Percentiles rank a stretch among this genome's conserved stretches.
Conservation (phyloP, 1,140 invertebrate genomes). For the Anagrus nilaparvatae region DNA sequence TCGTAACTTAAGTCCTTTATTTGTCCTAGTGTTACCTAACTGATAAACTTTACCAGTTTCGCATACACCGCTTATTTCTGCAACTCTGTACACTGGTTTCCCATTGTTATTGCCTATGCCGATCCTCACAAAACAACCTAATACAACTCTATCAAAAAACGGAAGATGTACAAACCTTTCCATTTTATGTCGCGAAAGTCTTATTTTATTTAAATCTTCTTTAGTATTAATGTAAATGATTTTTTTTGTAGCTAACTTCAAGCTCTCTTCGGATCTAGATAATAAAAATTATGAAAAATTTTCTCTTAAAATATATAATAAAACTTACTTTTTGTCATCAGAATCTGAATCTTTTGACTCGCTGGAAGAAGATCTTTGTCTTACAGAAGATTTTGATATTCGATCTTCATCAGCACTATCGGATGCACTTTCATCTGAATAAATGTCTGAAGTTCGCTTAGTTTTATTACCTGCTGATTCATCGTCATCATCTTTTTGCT, state of each 20-base stretch:
- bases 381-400: slow-evolving; percentile 34
- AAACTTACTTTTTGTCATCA: slow-evolving; percentile 43
- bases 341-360: slow-evolving; percentile 45
- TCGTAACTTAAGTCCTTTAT: slow-evolving; percentile 69
- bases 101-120: slow-evolving; percentile 90
- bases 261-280: slow-evolving; percentile 38
- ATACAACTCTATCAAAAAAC: slow-evolving; percentile 82
- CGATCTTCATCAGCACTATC: slow-evolving; percentile 58
- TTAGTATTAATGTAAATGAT: slow-evolving; percentile 57
- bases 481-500: slow-evolving; percentile 48
- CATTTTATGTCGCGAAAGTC: slow-evolving; percentile 84
- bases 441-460: slow-evolving; percentile 87
- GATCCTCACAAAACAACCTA: slow-evolving; percentile 91
- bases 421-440: slow-evolving; percentile 83
- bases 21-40: slow-evolving; percentile 82
- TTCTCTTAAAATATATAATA: neutral
- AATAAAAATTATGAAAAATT: neutral
- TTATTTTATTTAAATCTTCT: slow-evolving; percentile 79
- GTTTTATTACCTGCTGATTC: slow-evolving; percentile 52
- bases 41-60: slow-evolving; percentile 94
- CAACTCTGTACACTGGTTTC: slow-evolving; percentile 84
- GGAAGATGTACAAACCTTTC: slow-evolving; percentile 94
- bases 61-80: slow-evolving; percentile 88
- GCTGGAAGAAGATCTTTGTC: slow-evolving; percentile 43
- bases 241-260: slow-evolving; percentile 43